Percentiles rank a stretch among this genome's conserved stretches.
Evolutionary conservation across 2,888 invertebrate species (phyloP).

Genomic region (Cryptops parisi): DNA sequence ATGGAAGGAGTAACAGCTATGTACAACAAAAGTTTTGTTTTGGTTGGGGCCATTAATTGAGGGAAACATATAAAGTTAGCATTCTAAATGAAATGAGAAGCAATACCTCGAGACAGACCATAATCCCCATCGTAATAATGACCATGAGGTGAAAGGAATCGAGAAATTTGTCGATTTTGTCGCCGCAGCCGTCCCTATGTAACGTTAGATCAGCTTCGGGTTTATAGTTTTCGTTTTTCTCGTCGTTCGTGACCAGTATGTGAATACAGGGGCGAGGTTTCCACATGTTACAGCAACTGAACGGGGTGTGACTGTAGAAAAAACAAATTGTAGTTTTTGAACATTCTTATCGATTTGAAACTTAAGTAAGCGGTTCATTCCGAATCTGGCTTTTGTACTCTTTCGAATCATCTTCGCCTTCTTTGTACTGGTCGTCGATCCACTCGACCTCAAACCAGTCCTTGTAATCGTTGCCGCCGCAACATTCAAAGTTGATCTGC

Average conservation of each 20-base stretch:
- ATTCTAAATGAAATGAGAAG: no score
- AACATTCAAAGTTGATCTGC: conserved; percentile 1
- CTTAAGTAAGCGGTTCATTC: no score
- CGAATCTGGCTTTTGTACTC: no score
- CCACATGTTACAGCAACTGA: not conserved
- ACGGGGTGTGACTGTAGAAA: not conserved
- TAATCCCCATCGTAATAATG: no score
- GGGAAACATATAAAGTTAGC: no score
- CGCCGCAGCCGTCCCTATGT: not conserved
- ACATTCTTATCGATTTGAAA: no score
- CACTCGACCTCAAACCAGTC: conserved; percentile 6
- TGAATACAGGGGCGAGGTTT: not conserved
- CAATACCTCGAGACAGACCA: no score
- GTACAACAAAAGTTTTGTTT: no score
- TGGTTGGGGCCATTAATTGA: no score
- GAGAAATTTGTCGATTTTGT: not conserved
- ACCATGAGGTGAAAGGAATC: not conserved
- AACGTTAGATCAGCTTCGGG: not conserved
- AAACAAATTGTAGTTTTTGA: no score
- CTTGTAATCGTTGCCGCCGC: not conserved
- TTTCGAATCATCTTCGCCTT: not conserved
- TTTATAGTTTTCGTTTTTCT: not conserved
- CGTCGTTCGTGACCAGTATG: not conserved
- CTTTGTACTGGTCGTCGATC: not conserved
- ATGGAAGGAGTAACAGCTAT: no score